Evolutionary conservation across 2,113 vertebrate genomes (phyloP).

Genomic region (Pseudonaja textilis): DNA sequence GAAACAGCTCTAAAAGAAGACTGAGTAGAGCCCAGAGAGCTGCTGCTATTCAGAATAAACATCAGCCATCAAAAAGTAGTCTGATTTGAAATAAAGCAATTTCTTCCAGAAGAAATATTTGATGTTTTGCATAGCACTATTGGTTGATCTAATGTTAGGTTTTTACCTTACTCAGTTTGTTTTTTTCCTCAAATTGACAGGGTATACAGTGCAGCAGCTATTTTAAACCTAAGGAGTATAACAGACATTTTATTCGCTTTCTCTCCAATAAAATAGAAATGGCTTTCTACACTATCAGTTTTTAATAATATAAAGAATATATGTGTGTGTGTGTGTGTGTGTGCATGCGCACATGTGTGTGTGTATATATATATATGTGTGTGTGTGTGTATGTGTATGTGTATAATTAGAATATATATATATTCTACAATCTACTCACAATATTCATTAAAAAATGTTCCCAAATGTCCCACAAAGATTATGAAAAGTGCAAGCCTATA

Average conservation of each 20-base stretch:
- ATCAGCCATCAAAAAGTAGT: background rate
- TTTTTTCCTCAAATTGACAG: background rate
- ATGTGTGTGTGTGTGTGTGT: no score
- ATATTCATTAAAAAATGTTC: background rate
- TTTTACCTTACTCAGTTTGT: background rate
- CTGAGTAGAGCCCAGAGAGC: background rate
- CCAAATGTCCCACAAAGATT: background rate
- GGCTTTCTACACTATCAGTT: background rate
- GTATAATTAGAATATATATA: no score
- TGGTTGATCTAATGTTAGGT: background rate
- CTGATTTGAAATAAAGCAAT: background rate
- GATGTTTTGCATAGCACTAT: no score
- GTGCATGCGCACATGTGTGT: no score
- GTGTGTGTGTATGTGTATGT: no score
- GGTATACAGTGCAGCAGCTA: background rate
- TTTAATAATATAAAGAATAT: background rate
- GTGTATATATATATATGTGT: no score
- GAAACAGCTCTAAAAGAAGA: background rate
- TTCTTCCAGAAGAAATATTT: background rate
- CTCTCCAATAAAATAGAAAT: background rate
- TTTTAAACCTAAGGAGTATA: background rate
- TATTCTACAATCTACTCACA: no score
- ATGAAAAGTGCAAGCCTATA: background rate
- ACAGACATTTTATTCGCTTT: background rate
- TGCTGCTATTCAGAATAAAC: background rate